Percentiles rank a stretch among this genome's conserved stretches.
phyloP scores from a whole-genome alignment of 2,113 vertebrate genomes.

The Microtus oregoni region DNA sequence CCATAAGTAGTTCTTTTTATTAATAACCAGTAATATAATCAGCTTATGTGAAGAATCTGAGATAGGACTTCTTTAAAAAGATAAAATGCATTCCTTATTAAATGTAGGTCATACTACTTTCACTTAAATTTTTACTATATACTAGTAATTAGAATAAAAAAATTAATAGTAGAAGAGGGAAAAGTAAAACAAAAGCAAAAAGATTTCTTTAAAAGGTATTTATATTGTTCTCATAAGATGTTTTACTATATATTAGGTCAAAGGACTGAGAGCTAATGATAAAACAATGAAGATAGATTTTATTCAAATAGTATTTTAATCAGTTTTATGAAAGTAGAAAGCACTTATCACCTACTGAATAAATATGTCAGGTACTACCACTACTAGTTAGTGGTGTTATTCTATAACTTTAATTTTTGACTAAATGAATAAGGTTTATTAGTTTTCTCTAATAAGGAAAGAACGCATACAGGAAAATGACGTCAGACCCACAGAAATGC shows the following conservation, averaged over 20 bases:
- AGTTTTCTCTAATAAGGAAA: background rate
- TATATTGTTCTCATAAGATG: slow-evolving; percentile 19
- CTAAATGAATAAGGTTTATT: background rate
- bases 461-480: background rate
- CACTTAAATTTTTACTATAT: background rate
- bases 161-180: background rate
- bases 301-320: background rate
- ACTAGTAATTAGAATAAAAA: background rate
- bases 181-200: slow-evolving; percentile 28
- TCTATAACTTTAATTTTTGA: slow-evolving; percentile 43
- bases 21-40: background rate
- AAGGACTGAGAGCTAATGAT: background rate
- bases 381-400: background rate
- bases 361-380: background rate
- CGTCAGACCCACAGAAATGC: background rate
- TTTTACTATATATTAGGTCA: background rate
- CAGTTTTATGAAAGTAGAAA: slow-evolving; percentile 9
- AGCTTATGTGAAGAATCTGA: background rate
- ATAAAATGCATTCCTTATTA: background rate
- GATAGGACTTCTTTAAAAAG: background rate
- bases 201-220: background rate
- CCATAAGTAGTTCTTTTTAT: background rate
- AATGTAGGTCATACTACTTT: background rate
- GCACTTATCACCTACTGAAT: background rate
- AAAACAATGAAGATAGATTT: background rate